A percentile compares a stretch with the other conserved stretches of the same genome.
Conservation (phyloP, 2,888 invertebrate genomes). For the Caenorhabditis doughertyi region DNA sequence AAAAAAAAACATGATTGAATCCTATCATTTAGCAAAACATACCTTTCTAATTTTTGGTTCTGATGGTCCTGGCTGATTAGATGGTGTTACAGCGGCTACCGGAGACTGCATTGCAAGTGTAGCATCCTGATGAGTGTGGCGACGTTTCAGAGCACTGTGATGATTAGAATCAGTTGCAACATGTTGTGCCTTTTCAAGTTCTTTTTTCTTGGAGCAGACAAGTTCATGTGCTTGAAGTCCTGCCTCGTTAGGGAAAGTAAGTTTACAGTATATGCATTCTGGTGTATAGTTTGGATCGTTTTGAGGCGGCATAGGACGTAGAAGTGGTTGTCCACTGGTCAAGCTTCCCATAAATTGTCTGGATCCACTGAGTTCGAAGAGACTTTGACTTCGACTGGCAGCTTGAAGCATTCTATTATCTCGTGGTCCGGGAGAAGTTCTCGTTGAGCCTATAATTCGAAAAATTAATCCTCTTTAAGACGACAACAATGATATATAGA, state of each 20-base stretch:
- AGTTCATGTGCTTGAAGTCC: constrained; percentile 78
- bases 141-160: constrained; percentile 44
- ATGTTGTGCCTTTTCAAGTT: constrained; percentile 59
- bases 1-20: neutral
- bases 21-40: neutral
- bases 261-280: constrained; percentile 65
- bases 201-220: constrained; percentile 73
- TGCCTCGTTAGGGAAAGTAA: constrained; percentile 79
- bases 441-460: constrained; percentile 75
- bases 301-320: constrained; percentile 51
- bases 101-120: constrained; percentile 29
- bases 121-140: constrained; percentile 53
- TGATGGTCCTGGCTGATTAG: constrained; percentile 40
- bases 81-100: neutral
- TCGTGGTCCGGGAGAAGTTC: constrained; percentile 74
- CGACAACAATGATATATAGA: constrained; percentile 26
- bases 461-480: constrained; percentile 4
- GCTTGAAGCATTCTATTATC: constrained; percentile 69
- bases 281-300: constrained; percentile 57
- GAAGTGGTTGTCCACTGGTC: constrained; percentile 79
- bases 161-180: constrained; percentile 17
- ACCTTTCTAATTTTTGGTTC: constrained; percentile 35
- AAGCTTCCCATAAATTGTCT: constrained; percentile 71
- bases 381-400: constrained; percentile 76
- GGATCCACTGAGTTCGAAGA: constrained; percentile 72